phyloP scores from a whole-genome alignment of 1,140 invertebrate species.

The Brachionus angularis region DNA sequence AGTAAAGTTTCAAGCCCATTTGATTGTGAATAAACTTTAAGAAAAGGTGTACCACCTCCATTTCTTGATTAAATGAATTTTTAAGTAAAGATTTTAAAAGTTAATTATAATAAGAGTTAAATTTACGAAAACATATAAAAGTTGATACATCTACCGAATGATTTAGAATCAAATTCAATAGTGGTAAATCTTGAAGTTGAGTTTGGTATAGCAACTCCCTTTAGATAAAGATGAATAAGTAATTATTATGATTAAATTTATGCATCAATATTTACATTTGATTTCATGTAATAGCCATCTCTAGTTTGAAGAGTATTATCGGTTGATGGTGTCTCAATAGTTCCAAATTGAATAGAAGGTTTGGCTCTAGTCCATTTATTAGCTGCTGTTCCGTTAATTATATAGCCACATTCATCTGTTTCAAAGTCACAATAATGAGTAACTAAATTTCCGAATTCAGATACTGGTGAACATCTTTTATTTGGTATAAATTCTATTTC shows the following conservation, averaged over 20 bases:
- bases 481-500: constrained; percentile 24
- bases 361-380: constrained; percentile 18
- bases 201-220: background rate
- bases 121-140: constrained; percentile 34
- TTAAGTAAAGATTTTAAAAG: background rate
- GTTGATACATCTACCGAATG: background rate
- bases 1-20: background rate
- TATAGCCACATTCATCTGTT: constrained; percentile 14
- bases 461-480: constrained; percentile 2
- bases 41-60: background rate
- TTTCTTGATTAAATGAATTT: background rate
- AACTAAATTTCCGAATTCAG: background rate
- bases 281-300: constrained; percentile 63
- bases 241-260: background rate
- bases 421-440: constrained; percentile 25
- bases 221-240: background rate
- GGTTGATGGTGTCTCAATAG: constrained; percentile 60
- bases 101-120: background rate
- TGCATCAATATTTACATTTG: background rate
- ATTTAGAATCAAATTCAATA: background rate
- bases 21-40: constrained; percentile 8
- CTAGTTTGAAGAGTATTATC: constrained; percentile 39
- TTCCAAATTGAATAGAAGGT: background rate
- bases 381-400: background rate
- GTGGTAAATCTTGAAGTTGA: constrained; percentile 9